These are phyloP conservation scores for Grus americana DNA, from an alignment of 2,113 vertebrate species.

Conservation along the genomic window DNA sequence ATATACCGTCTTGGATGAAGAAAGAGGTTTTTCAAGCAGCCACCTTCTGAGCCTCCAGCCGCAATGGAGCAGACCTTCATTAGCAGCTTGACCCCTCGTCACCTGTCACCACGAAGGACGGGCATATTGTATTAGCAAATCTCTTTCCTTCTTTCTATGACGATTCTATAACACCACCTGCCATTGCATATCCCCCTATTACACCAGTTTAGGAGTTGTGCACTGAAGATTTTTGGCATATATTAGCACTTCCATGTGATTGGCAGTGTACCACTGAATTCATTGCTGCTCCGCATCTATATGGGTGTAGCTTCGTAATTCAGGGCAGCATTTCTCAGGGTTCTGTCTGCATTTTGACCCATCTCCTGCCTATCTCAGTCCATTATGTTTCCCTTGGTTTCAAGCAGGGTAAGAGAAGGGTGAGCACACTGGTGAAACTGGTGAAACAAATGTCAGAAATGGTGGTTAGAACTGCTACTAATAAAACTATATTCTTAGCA, in stretches of 20 bases:
- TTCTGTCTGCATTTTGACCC: not conserved
- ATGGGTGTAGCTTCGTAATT: slow-evolving; percentile 38
- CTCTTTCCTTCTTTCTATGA: slow-evolving; percentile 2
- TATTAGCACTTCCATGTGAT: slow-evolving; percentile 60
- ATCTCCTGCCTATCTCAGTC: not conserved
- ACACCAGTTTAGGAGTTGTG: slow-evolving; percentile 63
- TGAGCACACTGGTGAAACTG: not conserved
- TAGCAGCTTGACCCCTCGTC: slow-evolving; percentile 62
- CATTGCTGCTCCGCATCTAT: slow-evolving; percentile 1
- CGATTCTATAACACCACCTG: slow-evolving; percentile 59
- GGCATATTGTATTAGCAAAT: slow-evolving; percentile 53
- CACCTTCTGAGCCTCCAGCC: slow-evolving; percentile 41
- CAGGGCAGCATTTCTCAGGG: not conserved
- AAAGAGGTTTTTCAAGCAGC: slow-evolving; percentile 37
- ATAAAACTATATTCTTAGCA: not conserved
- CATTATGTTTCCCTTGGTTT: not conserved
- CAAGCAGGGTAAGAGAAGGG: not conserved
- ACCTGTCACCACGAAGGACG: slow-evolving; percentile 10
- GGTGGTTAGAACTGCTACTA: not conserved
- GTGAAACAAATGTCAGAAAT: not conserved
- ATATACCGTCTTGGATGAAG: not conserved
- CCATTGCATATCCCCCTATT: slow-evolving; percentile 55
- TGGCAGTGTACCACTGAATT: slow-evolving; percentile 56
- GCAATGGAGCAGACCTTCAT: slow-evolving; percentile 50
- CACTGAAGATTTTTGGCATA: slow-evolving; percentile 64